These are phyloP conservation scores for Anas acuta DNA, from an alignment of 2,797 vertebrate species.

Conservation along the genomic window DNA sequence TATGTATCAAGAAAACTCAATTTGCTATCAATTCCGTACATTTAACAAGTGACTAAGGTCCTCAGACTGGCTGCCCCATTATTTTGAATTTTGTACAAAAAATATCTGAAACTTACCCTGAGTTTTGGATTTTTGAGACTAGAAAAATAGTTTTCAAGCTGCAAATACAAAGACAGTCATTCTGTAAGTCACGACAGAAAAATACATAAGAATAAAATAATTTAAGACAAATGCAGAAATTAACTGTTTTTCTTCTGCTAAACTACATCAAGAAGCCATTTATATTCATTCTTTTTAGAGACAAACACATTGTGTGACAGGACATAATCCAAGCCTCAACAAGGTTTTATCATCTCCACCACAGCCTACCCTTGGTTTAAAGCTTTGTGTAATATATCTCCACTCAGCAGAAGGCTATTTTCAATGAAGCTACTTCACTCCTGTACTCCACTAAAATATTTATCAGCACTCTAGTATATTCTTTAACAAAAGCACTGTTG, in stretches of 20 bases:
- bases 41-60: neutral
- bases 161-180: conserved; percentile 49
- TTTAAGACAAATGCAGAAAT: neutral
- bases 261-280: neutral
- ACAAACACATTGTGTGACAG: neutral
- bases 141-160: conserved; percentile 99
- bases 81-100: neutral
- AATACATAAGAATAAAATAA: neutral
- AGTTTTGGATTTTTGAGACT: conserved; percentile 99
- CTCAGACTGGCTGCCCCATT: neutral
- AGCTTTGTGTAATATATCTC: neutral
- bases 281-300: neutral
- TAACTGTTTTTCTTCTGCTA: neutral
- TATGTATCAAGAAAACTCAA: neutral
- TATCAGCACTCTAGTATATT: neutral
- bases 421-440: neutral
- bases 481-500: neutral
- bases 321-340: neutral
- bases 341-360: neutral
- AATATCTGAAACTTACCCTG: conserved; percentile 89
- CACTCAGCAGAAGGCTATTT: neutral
- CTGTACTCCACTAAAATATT: neutral
- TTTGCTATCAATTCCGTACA: neutral
- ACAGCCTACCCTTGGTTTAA: neutral
- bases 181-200: neutral